These are phyloP conservation scores for Napeogenes inachia DNA, from an alignment of 2,888 invertebrate genomes.

Conservation along the genomic window DNA sequence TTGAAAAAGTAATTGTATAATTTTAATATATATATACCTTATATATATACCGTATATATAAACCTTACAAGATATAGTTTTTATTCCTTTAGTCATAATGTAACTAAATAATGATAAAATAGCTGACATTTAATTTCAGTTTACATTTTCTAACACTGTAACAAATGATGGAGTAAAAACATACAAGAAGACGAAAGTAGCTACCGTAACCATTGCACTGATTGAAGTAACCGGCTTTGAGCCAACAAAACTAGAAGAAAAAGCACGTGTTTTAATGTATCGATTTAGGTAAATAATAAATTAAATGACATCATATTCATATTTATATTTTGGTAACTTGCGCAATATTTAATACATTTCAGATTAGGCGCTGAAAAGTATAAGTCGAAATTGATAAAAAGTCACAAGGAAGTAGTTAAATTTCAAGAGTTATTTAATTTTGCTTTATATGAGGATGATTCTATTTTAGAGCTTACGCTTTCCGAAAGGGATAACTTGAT, in stretches of 20 bases:
- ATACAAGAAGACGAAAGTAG: conserved; percentile 52
- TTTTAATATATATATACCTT: conserved; percentile 39
- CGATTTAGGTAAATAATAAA: conserved; percentile 86
- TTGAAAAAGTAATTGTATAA: conserved; percentile 50
- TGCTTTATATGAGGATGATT: conserved; percentile 93
- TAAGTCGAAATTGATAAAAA: conserved; percentile 90
- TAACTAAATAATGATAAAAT: no score
- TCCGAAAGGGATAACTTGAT: conserved; percentile 84
- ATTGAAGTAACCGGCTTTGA: conserved; percentile 93
- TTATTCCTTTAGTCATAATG: no score
- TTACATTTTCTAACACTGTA: conserved; percentile 57
- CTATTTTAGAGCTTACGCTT: conserved; percentile 89
- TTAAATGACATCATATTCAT: neutral
- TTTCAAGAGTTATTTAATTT: conserved; percentile 98
- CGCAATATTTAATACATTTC: conserved; percentile 29
- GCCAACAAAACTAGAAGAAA: conserved; percentile 84
- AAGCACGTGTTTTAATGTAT: conserved; percentile 89
- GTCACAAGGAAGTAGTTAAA: conserved; percentile 72
- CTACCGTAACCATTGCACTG: conserved; percentile 94
- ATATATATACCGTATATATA: no score
- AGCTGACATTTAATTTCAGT: conserved; percentile 40
- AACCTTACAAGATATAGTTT: no score
- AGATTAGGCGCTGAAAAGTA: conserved; percentile 96
- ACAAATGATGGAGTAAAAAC: conserved; percentile 44
- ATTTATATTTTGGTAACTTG: no score